These are phyloP conservation scores for Odontocerum albicorne DNA, from an alignment of 2,888 invertebrate species.

Conservation along the genomic window DNA sequence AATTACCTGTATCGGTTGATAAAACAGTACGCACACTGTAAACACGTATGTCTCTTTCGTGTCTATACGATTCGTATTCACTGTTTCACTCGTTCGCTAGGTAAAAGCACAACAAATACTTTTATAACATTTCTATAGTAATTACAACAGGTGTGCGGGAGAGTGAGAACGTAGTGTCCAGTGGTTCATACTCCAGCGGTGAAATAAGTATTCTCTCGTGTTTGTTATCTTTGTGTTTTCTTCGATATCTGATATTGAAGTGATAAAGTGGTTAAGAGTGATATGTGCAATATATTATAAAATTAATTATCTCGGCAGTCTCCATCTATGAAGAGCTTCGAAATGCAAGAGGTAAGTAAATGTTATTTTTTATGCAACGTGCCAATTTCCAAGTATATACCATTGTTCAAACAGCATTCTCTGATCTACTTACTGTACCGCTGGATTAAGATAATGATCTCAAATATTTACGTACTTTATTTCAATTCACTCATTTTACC, in stretches of 20 bases:
- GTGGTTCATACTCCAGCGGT: conserved; percentile 8
- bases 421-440: conserved; percentile 34
- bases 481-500: conserved; percentile 10
- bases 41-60: conserved; percentile 13
- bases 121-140: conserved; percentile 11
- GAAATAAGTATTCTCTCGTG: conserved; percentile 15
- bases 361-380: conserved; percentile 23
- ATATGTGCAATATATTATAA: conserved; percentile 7
- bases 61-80: not conserved
- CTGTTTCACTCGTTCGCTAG: conserved; percentile 20
- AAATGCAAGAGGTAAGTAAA: conserved; percentile 32
- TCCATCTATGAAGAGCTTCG: conserved; percentile 27
- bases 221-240: conserved; percentile 18
- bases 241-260: conserved; percentile 17
- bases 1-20: conserved; percentile 18
- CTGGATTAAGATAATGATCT: conserved; percentile 34
- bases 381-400: conserved; percentile 31
- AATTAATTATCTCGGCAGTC: not conserved
- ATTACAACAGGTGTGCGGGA: conserved; percentile 28
- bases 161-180: conserved; percentile 10
- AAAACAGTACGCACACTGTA: conserved; percentile 3
- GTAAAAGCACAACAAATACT: conserved; percentile 29
- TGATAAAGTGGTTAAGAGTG: conserved; percentile 21
- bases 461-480: conserved; percentile 29
- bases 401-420: conserved; percentile 35